These are phyloP conservation scores for Canis aureus DNA, from an alignment of 2,113 vertebrate species.

Conservation along the genomic window DNA sequence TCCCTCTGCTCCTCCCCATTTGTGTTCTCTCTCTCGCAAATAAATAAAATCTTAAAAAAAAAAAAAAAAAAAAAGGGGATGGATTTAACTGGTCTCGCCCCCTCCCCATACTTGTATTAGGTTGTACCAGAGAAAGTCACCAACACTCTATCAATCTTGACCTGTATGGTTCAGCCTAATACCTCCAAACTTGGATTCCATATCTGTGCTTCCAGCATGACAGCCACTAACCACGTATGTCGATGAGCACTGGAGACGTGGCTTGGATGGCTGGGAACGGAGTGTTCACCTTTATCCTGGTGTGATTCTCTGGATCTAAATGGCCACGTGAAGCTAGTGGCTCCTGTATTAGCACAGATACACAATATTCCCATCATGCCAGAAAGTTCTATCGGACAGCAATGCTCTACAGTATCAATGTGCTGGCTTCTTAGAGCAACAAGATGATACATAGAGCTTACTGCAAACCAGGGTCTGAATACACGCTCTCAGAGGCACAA, in stretches of 20 bases:
- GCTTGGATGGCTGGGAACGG: background rate
- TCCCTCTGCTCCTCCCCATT: too few species aligned
- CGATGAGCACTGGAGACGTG: background rate
- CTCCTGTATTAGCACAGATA: fast-evolving
- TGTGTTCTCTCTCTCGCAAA: too few species aligned
- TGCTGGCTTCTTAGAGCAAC: fast-evolving
- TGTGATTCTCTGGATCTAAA: background rate
- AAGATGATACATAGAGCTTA: fast-evolving
- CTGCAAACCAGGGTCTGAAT: background rate
- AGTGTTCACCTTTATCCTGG: fast-evolving
- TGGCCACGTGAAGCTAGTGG: fast-evolving
- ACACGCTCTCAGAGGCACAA: fast-evolving
- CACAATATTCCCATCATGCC: fast-evolving
- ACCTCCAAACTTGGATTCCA: background rate
- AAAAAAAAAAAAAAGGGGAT: too few species aligned
- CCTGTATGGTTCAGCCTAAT: fast-evolving
- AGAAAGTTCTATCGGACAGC: fast-evolving
- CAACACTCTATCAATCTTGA: background rate
- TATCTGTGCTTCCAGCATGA: fast-evolving
- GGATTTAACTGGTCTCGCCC: too few species aligned
- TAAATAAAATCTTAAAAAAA: too few species aligned
- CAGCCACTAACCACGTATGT: background rate
- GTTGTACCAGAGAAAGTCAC: background rate
- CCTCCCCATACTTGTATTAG: background rate
- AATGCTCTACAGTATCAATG: fast-evolving